A percentile compares a stretch with the other conserved stretches of the same genome.
Evolutionary conservation across 2,888 invertebrate genomes (phyloP).

Genomic region (Athalia rosae): DNA sequence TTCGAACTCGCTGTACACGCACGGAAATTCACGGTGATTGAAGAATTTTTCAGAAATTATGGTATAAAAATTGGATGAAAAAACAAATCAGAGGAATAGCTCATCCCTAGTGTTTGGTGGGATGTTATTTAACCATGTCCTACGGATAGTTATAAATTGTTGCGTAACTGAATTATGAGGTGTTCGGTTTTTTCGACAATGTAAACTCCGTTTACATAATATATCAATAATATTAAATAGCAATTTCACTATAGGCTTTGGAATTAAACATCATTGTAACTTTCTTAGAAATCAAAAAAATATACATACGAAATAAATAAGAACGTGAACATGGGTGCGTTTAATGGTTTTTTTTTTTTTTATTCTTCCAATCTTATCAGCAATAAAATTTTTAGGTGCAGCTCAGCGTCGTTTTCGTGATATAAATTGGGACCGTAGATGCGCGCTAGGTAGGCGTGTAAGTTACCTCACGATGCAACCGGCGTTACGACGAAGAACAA

Average conservation of each 20-base stretch:
- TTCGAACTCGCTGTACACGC: too few species aligned
- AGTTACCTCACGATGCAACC: too few species aligned
- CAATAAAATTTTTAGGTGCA: too few species aligned
- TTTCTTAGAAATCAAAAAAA: not conserved
- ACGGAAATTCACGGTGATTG: too few species aligned
- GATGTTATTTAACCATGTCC: slow-evolving; percentile 45
- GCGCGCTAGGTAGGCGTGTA: too few species aligned
- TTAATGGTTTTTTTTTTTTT: not conserved
- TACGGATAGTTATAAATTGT: slow-evolving; percentile 46
- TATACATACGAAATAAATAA: not conserved
- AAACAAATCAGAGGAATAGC: not conserved
- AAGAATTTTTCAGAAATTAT: not conserved
- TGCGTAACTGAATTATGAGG: slow-evolving; percentile 56
- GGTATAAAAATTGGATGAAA: not conserved
- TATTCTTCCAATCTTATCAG: too few species aligned
- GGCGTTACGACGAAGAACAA: too few species aligned
- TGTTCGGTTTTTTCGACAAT: slow-evolving; percentile 52
- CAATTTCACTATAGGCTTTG: slow-evolving; percentile 51
- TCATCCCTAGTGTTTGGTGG: slow-evolving; percentile 43
- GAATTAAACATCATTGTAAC: not conserved
- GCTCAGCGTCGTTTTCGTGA: too few species aligned
- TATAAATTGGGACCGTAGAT: too few species aligned
- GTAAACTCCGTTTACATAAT: slow-evolving; percentile 46
- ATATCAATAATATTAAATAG: slow-evolving; percentile 54
- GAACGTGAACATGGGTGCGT: too few species aligned